These are phyloP conservation scores for Papilio helenus DNA, from an alignment of 1,140 invertebrate species.

Conservation along the genomic window DNA sequence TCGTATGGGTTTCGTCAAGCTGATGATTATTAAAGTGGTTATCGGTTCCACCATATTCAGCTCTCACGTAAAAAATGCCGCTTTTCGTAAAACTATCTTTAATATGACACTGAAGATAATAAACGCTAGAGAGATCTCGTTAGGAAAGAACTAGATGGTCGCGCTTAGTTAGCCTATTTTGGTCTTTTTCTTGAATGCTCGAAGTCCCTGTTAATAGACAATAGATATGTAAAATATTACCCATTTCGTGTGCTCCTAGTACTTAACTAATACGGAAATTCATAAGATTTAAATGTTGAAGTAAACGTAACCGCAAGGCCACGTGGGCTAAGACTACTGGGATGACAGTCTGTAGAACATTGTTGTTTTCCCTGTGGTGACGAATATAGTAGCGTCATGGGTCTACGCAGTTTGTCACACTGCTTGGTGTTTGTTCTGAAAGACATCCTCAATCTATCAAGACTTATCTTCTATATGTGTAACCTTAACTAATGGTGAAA, in stretches of 20 bases:
- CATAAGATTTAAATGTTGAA: not conserved
- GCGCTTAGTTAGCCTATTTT: no score
- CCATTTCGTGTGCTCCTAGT: not conserved
- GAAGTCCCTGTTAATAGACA: no score
- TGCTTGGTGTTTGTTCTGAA: not conserved
- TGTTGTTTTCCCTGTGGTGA: slow-evolving; percentile 15
- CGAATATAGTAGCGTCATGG: not conserved
- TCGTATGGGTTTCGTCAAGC: not conserved
- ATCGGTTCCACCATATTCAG: not conserved
- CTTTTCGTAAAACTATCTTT: no score
- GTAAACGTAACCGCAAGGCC: not conserved
- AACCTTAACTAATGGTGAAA: no score
- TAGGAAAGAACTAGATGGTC: no score
- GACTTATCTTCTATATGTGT: no score
- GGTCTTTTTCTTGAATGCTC: no score
- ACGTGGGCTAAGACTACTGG: not conserved
- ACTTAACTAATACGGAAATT: not conserved
- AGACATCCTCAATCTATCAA: no score
- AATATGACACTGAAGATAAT: no score
- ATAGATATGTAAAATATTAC: no score
- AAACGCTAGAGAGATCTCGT: no score
- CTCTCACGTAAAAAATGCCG: no score
- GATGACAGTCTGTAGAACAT: not conserved
- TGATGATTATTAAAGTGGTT: not conserved
- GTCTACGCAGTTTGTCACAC: not conserved